Evolutionary conservation across 2,113 vertebrate genomes (phyloP).

Genomic region (Eurystomus gularis): DNA sequence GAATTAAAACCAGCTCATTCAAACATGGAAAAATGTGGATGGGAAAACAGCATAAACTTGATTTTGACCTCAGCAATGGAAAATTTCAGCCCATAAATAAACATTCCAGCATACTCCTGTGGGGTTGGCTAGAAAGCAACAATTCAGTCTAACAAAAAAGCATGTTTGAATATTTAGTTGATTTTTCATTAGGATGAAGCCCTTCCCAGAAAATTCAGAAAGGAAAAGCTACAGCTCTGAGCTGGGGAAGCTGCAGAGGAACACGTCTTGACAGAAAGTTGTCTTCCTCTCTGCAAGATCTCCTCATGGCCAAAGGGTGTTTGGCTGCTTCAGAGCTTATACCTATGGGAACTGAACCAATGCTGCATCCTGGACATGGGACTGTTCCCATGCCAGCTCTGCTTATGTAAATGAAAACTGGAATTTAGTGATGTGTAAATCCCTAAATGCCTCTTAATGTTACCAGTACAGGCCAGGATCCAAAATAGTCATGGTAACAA

Average conservation of each 20-base stretch:
- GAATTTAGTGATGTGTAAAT: background rate
- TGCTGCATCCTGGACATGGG: background rate
- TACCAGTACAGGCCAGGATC: background rate
- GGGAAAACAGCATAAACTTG: background rate
- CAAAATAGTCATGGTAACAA: background rate
- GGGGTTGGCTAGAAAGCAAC: background rate
- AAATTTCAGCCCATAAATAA: background rate
- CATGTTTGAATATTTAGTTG: background rate
- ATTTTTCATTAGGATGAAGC: background rate
- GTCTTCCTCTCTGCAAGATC: background rate
- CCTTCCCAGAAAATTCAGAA: background rate
- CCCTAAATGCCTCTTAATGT: background rate
- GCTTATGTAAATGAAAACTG: background rate
- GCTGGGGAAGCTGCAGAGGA: background rate
- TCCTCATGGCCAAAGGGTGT: rapidly evolving
- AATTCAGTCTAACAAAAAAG: background rate
- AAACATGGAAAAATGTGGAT: background rate
- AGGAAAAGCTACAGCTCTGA: background rate
- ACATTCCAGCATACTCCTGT: background rate
- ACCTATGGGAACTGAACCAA: background rate
- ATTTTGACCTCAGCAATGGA: background rate
- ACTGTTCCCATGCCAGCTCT: rapidly evolving
- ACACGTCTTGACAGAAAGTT: background rate
- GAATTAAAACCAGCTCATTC: background rate
- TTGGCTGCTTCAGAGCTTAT: background rate